Evolutionary conservation across 2,888 invertebrate genomes (phyloP), one percentile per base, ranked within the genome.

Genomic region (Cinara cedri): DNA sequence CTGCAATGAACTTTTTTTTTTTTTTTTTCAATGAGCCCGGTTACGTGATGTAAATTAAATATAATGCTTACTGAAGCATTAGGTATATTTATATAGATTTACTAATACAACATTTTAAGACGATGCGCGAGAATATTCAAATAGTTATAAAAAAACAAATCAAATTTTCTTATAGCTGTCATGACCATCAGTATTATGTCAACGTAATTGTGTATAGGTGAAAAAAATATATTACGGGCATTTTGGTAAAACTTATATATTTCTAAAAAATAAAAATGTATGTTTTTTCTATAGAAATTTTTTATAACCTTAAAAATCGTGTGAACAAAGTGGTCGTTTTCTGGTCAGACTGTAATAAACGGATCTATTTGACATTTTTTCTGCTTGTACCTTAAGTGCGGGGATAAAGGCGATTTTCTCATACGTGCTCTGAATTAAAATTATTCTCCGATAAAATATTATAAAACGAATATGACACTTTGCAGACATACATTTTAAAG

Each of bases 401-500:
- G 44, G 57, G 26, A 72, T 60, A 62, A 62, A 34, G 21, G 51
- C n/a, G 51, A 63, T 74, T 51, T 74, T 74, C 21, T 63, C 34
- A 34, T 51, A 74, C 63, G 74, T 63, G 51, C 60, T 21, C 51
- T 63, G 51, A 74, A 74, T 74, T 51, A 9, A 63, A 74, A 63
- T 74, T 34, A 34, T 34, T 51, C 16, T n/a, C 4, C 0, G 10
- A 19, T 42, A 8, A 42, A 44, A 42, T 10, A 1, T 16, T 16
- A 26, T 3, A 60, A 26, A 16, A 26, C n/a, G n/a, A n/a, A n/a
- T n/a, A 60, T 26, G 3, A 26, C 13, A 68, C 49, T 65, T 42
- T 65, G 42, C 42, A 63, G 42, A 44, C 51, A 51, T 51, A 51
- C 51, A 34, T 11, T 26, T 68, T 51, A n/a, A 68, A n/a, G 65